Evolutionary conservation across 2,888 invertebrate genomes (phyloP), one percentile per base, ranked within the genome.

Genomic region (Spisula solida): DNA sequence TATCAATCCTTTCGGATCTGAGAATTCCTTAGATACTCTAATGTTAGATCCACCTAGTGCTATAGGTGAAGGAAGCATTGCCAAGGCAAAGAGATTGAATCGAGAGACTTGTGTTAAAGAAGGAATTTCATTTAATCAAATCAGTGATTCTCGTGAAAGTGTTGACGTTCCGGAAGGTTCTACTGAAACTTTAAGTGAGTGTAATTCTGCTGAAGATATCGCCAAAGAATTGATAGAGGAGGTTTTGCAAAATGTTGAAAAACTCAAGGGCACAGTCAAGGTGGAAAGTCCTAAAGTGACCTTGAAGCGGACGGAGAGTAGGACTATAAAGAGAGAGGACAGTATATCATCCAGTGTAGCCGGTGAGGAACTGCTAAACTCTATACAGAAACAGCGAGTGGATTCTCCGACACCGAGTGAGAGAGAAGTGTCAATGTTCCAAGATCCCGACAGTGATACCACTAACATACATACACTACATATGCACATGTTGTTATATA

Each of bases 401-500:
- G 95, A 95, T 85, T 95, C 95, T 4, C 94, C 94, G 0, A 94
- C 94, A 70, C 93, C 93, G 25, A 95, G 95, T 91, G 95, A 95
- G 79, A 89, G 89, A 34, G 95, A 95, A 75, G 81, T 94, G 10
- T 86, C 90, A 78, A 92, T 82, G 89, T 93, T 89, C 81, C 88
- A 90, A 79, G 90, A 88, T 18, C 56, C 87, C 25, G 75, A 87
- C 12, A 91, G 92, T 34, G 95, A 95, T 85, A 94, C 96, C 5
- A 95, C 96, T 14, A 95, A 94, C 60, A 97, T 98, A 60, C 98
- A 98, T 96, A 98, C 98, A 47, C 97, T 98, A 88, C 98, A 98
- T 96, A 98, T 98, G 34, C 98, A 98, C 95, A 97, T 99, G 97
- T 97, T 98, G 75, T 97, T 99, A 2, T 98, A 98, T 95, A 97